These are phyloP conservation scores for Brachyrhaphis roseni DNA, from an alignment of 2,797 vertebrate species.

Conservation along the genomic window DNA sequence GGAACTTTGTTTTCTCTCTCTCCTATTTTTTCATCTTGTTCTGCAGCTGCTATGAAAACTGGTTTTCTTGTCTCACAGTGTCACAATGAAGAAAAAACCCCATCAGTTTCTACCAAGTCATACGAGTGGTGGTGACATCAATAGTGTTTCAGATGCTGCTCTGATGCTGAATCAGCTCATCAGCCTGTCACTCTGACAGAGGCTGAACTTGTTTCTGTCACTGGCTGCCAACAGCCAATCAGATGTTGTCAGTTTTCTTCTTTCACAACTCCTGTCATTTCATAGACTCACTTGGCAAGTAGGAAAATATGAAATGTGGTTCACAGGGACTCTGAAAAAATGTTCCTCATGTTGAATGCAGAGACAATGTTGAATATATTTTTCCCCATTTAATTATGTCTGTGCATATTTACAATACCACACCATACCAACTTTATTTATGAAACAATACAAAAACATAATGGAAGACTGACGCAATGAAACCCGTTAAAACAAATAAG, in stretches of 20 bases:
- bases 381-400: not conserved
- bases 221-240: slow-evolving; percentile 19
- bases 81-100: not conserved
- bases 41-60: not conserved
- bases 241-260: slow-evolving; percentile 11
- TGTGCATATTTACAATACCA: not conserved
- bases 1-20: not conserved
- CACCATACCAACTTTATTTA: not conserved
- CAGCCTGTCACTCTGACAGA: slow-evolving; percentile 27
- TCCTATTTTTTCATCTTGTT: not conserved
- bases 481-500: not conserved
- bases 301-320: slow-evolving; percentile 8
- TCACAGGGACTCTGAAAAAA: not conserved
- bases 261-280: not conserved
- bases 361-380: not conserved
- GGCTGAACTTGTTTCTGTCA: slow-evolving; percentile 12
- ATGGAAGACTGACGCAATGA: not conserved
- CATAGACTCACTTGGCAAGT: not conserved
- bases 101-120: not conserved
- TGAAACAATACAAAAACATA: not conserved
- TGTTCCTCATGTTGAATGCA: not conserved
- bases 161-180: slow-evolving; percentile 17
- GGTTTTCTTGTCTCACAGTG: not conserved
- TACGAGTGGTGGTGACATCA: not conserved
- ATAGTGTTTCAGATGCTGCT: slow-evolving; percentile 13